These are phyloP conservation scores for Drosophila pullipes DNA, from an alignment of 2,888 invertebrate species.

Conservation along the genomic window DNA sequence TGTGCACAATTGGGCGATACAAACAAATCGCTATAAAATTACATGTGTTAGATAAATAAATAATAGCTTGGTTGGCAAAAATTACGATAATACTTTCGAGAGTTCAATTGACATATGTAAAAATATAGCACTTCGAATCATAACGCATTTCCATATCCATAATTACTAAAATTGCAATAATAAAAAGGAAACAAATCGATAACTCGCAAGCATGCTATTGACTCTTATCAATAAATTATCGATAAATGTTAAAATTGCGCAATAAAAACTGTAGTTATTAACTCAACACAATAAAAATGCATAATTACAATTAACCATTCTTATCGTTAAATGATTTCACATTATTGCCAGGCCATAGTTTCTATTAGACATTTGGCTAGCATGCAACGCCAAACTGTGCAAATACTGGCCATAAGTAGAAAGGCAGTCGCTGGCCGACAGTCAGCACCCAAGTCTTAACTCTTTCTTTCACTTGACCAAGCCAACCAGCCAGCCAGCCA, in stretches of 20 bases:
- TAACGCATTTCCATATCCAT: not conserved
- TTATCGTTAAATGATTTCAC: slow-evolving; percentile 17
- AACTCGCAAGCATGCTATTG: not conserved
- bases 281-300: not conserved
- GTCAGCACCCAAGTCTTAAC: slow-evolving; percentile 40
- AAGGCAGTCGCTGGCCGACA: slow-evolving; percentile 30
- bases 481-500: slow-evolving; percentile 23
- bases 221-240: slow-evolving; percentile 5
- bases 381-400: slow-evolving; percentile 30
- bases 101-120: not conserved
- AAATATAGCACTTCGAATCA: not conserved
- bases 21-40: not conserved
- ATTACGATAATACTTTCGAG: not conserved
- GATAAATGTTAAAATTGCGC: not conserved
- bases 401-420: slow-evolving; percentile 36
- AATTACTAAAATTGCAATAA: not conserved
- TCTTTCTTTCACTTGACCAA: slow-evolving; percentile 74
- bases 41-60: not conserved
- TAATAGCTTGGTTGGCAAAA: not conserved
- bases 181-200: not conserved
- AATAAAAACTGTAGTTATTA: not conserved
- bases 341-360: not conserved
- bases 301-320: slow-evolving; percentile 31
- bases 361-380: slow-evolving; percentile 8
- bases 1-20: not conserved